These are phyloP conservation scores for Gnathonemus longibarbis DNA, from an alignment of 2,113 vertebrate species.

Conservation along the genomic window DNA sequence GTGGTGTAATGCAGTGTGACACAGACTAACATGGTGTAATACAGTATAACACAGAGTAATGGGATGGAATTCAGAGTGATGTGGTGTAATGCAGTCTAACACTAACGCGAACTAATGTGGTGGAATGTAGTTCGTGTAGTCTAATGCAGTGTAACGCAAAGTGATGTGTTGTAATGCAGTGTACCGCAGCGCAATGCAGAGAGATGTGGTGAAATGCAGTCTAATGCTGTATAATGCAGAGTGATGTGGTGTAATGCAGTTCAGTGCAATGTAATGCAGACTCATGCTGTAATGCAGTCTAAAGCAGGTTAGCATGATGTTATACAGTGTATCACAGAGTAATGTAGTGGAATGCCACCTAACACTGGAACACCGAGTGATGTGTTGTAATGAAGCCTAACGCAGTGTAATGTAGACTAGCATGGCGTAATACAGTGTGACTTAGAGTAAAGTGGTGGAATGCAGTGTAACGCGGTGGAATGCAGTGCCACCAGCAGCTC, in stretches of 20 bases:
- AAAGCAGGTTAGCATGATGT: background rate
- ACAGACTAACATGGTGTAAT: too few relatives aligned
- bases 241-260: background rate
- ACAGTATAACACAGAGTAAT: background rate
- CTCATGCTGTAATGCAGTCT: background rate
- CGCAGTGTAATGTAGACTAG: background rate
- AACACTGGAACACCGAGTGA: background rate
- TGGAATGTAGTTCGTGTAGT: background rate
- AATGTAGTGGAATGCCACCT: background rate
- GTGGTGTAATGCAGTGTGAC: background rate
- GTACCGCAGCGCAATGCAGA: background rate
- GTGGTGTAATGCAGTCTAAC: background rate
- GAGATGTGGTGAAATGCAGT: background rate
- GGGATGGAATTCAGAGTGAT: background rate
- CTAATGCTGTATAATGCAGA: background rate
- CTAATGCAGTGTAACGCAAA: background rate
- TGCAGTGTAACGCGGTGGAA: background rate
- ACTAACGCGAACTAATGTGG: background rate
- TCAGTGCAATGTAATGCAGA: background rate
- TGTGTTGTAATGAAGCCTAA: background rate
- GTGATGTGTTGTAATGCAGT: background rate
- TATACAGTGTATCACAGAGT: background rate
- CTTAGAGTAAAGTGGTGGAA: background rate
- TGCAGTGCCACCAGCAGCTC: background rate
- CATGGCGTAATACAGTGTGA: background rate